These are phyloP conservation scores for Indicator maculatus DNA, from an alignment of 2,113 vertebrate genomes.

Conservation along the genomic window DNA sequence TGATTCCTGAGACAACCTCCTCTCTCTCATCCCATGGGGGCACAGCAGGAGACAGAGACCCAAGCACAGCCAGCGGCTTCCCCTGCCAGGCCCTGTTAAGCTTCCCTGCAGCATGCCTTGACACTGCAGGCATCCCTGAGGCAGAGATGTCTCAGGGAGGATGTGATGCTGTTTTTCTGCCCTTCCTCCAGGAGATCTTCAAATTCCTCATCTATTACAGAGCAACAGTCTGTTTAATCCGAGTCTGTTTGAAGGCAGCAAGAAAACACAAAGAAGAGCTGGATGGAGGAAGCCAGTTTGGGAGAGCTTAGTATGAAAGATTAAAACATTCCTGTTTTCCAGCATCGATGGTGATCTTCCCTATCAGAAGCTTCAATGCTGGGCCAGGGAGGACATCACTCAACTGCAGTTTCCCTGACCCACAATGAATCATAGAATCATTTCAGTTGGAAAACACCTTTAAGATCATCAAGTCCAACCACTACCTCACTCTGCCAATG, in stretches of 20 bases:
- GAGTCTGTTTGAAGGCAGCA: neutral
- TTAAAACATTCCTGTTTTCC: neutral
- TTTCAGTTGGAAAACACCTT: no score
- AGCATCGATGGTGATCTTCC: neutral
- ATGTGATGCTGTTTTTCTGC: neutral
- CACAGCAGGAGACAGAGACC: neutral
- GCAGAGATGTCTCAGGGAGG: neutral
- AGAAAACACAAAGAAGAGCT: neutral
- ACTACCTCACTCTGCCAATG: no score
- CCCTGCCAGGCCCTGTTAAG: neutral
- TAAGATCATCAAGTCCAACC: no score
- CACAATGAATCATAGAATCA: no score
- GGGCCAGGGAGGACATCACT: neutral
- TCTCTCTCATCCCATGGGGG: neutral
- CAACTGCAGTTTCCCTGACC: neutral
- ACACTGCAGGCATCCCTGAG: neutral
- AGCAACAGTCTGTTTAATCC: neutral
- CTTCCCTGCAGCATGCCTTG: neutral
- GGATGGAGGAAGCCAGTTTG: neutral
- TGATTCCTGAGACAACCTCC: neutral
- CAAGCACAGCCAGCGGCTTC: neutral
- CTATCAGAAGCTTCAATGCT: neutral
- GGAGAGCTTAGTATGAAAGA: neutral
- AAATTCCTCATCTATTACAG: neutral
- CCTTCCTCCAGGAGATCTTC: neutral